Evolutionary conservation across 2,888 invertebrate genomes (phyloP).

Genomic region (Mythimna albipuncta): DNA sequence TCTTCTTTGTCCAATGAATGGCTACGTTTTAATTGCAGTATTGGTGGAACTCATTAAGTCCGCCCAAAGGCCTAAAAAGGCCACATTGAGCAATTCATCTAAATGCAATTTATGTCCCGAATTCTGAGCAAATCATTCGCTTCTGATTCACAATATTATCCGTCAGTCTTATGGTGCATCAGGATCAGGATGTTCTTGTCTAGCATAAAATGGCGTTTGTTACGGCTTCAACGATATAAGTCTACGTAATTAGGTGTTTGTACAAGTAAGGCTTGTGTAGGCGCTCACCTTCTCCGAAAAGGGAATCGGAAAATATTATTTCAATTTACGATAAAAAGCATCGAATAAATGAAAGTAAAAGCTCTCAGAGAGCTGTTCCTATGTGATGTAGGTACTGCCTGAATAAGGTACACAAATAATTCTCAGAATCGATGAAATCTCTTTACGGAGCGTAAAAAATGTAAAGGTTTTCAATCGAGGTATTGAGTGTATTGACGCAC

Average conservation of each 20-base stretch:
- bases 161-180: neutral
- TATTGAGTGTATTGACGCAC: slow-evolving; percentile 3
- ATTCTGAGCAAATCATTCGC: too few relatives aligned
- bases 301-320: neutral
- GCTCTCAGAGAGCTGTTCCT: neutral
- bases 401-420: neutral
- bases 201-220: neutral
- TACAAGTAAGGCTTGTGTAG: slow-evolving; percentile 3
- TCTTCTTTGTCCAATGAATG: too few relatives aligned
- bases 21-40: too few relatives aligned
- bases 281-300: too few relatives aligned
- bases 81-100: too few relatives aligned
- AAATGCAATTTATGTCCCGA: too few relatives aligned
- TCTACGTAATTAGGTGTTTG: slow-evolving; percentile 25
- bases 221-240: neutral
- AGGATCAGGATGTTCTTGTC: too few relatives aligned
- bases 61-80: too few relatives aligned
- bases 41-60: too few relatives aligned
- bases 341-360: neutral
- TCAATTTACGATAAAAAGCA: neutral
- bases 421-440: slow-evolving; percentile 7
- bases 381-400: neutral
- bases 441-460: neutral
- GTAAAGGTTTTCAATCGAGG: slow-evolving; percentile 11
- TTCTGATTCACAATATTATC: too few relatives aligned